These are phyloP conservation scores for Ctenoplectra terminalis DNA, from an alignment of 1,140 invertebrate species.

Conservation along the genomic window DNA sequence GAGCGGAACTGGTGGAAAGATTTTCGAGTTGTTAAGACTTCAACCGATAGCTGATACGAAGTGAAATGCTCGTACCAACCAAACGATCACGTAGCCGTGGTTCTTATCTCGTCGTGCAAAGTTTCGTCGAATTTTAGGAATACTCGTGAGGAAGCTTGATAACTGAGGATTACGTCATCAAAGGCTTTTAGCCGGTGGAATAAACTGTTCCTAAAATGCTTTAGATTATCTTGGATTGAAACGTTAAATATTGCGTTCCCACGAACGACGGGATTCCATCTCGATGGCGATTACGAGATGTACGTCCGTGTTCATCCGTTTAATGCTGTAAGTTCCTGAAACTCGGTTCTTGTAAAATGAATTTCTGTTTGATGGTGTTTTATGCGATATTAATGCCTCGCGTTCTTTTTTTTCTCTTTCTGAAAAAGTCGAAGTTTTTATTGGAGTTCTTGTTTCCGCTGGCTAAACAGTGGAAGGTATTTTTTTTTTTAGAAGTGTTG, in stretches of 20 bases:
- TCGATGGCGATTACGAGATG: not conserved
- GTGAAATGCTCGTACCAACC: not conserved
- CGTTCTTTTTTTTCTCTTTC: not conserved
- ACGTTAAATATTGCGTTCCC: constrained; percentile 22
- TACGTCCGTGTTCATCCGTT: not conserved
- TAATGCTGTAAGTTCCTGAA: not conserved
- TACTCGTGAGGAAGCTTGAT: constrained; percentile 21
- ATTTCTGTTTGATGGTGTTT: not conserved
- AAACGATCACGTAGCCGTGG: not conserved
- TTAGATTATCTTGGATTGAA: constrained; percentile 20
- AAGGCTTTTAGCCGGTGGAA: constrained; percentile 30
- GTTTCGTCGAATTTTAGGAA: constrained; percentile 11
- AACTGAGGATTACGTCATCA: constrained; percentile 24
- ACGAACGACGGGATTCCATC: not conserved
- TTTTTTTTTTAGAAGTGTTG: too few relatives aligned
- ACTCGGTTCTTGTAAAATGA: not conserved
- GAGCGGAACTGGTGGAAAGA: not conserved
- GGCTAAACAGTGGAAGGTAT: too few relatives aligned
- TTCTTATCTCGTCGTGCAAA: not conserved
- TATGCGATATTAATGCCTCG: not conserved
- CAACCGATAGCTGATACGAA: constrained; percentile 14
- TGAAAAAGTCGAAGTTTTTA: not conserved
- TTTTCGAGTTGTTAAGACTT: constrained; percentile 20
- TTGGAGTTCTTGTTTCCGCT: too few relatives aligned
- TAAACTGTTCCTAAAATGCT: constrained; percentile 34